Evolutionary conservation across 2,113 vertebrate species (phyloP).

Genomic region (Uropsilus gracilis): DNA sequence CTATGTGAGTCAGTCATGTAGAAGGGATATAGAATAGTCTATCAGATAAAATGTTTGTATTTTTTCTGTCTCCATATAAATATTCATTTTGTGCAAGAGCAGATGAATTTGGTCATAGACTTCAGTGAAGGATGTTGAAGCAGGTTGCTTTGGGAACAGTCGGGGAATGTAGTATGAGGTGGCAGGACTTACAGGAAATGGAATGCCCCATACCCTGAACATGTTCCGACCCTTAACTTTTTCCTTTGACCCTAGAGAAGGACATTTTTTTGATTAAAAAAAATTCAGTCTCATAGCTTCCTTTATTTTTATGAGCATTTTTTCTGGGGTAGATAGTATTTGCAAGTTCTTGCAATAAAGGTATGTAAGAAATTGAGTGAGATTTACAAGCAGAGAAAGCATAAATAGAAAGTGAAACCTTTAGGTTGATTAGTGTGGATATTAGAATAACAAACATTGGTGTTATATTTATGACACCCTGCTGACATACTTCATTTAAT

Average conservation of each 20-base stretch:
- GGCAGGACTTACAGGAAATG: background rate
- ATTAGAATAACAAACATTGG: background rate
- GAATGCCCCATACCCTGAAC: background rate
- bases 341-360: background rate
- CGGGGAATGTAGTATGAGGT: background rate
- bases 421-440: background rate
- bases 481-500: background rate
- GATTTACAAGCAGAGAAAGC: background rate
- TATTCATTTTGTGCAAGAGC: background rate
- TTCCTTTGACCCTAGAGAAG: background rate
- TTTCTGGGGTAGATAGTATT: background rate
- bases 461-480: background rate
- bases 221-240: background rate
- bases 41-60: background rate
- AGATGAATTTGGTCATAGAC: background rate
- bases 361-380: background rate
- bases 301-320: background rate
- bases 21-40: background rate
- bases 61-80: background rate
- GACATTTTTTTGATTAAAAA: background rate
- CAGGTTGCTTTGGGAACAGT: background rate
- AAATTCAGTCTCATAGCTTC: background rate
- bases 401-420: background rate
- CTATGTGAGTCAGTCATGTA: background rate
- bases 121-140: background rate